Conservation (phyloP, 2,888 invertebrate species). For the Drosophila conformis region DNA sequence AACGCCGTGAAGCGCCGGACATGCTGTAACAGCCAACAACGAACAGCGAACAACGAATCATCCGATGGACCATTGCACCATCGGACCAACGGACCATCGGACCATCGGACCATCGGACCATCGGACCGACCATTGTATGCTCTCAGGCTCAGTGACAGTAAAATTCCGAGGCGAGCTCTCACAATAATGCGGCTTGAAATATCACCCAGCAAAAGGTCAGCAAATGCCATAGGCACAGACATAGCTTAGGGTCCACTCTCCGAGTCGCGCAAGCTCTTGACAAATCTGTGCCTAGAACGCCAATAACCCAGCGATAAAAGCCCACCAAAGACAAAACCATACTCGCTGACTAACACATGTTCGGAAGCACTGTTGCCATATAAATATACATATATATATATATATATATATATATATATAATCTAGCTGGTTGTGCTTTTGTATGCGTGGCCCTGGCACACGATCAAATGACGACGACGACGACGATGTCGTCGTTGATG, state of each 20-base stretch:
- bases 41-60: neutral
- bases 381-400: neutral
- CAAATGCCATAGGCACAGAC: conserved; percentile 21
- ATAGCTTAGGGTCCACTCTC: conserved; percentile 26
- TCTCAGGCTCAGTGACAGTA: conserved; percentile 6
- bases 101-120: conserved; percentile 11
- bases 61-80: conserved; percentile 3
- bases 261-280: conserved; percentile 45
- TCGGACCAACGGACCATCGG: neutral
- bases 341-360: conserved; percentile 57
- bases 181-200: conserved; percentile 73
- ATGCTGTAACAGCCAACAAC: conserved; percentile 45
- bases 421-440: conserved; percentile 6
- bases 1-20: conserved; percentile 67
- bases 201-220: conserved; percentile 71
- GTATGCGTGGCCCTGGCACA: conserved; percentile 59
- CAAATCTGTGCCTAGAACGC: conserved; percentile 60
- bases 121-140: conserved; percentile 28
- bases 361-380: conserved; percentile 59
- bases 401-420: neutral
- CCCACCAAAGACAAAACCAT: conserved; percentile 11
- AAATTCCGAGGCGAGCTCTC: conserved; percentile 18
- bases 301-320: conserved; percentile 16
- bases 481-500: conserved; percentile 40
- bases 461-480: conserved; percentile 72